Conservation (phyloP, 1,140 invertebrate species). For the Aphidius gifuensis region DNA sequence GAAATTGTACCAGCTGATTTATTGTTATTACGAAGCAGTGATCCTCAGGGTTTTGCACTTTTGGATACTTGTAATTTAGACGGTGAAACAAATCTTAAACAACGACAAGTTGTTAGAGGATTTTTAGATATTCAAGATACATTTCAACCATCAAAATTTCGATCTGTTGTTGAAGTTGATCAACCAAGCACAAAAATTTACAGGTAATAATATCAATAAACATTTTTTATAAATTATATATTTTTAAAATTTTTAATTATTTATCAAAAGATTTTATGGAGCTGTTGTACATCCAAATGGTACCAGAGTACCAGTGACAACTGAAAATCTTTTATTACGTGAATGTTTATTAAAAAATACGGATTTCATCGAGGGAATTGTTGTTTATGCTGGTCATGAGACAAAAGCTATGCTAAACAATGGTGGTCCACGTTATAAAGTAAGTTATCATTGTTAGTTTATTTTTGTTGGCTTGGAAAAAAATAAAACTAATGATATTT, state of each 20-base stretch:
- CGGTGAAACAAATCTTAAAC: constrained; percentile 99
- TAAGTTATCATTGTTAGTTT: constrained; percentile 15
- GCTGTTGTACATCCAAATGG: constrained; percentile 80
- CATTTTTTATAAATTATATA: neutral
- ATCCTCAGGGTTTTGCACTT: constrained; percentile 92
- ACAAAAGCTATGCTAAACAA: constrained; percentile 98
- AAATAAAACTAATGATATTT: constrained; percentile 1
- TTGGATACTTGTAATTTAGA: constrained; percentile 97
- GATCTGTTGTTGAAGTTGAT: constrained; percentile 84
- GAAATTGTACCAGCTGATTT: constrained; percentile 96
- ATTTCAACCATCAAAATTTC: constrained; percentile 80
- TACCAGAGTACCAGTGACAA: constrained; percentile 77
- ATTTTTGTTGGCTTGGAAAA: no score
- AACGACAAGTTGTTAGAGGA: constrained; percentile 79
- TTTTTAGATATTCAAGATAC: constrained; percentile 63
- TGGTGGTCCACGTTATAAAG: constrained; percentile 90
- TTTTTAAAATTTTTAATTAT: neutral
- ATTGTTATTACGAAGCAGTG: constrained; percentile 83
- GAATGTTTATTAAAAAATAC: constrained; percentile 94
- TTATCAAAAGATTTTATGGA: constrained; percentile 72
- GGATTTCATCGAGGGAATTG: constrained; percentile 92
- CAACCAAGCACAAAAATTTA: constrained; percentile 94
- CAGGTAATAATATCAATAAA: constrained; percentile 44
- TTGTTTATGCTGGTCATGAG: constrained; percentile 96
- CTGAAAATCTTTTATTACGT: constrained; percentile 89